phyloP scores from a whole-genome alignment of 1,140 invertebrate genomes.

The Telenomus remus region DNA sequence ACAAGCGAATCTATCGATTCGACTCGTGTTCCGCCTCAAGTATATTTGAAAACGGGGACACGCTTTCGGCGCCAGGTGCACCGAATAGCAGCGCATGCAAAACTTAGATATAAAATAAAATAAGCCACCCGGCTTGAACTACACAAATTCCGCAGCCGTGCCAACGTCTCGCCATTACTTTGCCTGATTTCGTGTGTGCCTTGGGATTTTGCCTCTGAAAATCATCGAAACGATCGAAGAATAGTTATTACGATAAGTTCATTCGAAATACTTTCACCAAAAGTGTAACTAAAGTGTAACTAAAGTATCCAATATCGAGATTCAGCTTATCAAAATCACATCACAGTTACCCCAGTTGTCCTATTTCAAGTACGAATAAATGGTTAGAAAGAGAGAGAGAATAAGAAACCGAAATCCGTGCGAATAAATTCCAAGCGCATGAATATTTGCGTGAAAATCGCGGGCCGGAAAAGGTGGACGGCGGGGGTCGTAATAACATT shows the following conservation, averaged over 20 bases:
- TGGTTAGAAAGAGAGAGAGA: slow-evolving; percentile 10
- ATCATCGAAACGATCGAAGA: slow-evolving; percentile 29
- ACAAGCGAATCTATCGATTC: slow-evolving; percentile 39
- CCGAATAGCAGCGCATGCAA: slow-evolving; percentile 36
- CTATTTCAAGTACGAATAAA: too few relatives aligned
- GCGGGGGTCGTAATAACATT: slow-evolving; percentile 2
- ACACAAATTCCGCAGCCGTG: slow-evolving; percentile 5
- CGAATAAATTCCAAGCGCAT: slow-evolving; percentile 33
- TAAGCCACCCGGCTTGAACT: slow-evolving; percentile 4
- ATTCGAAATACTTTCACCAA: too few relatives aligned
- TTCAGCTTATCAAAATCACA: too few relatives aligned
- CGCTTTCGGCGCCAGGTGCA: slow-evolving; percentile 32
- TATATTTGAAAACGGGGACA: slow-evolving; percentile 23
- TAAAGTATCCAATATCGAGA: too few relatives aligned
- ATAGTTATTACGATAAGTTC: too few relatives aligned
- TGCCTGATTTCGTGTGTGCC: slow-evolving; percentile 13
- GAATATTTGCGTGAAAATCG: slow-evolving; percentile 20
- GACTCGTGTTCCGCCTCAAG: slow-evolving; percentile 32
- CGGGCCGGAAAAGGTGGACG: neutral
- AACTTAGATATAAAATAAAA: slow-evolving; percentile 44
- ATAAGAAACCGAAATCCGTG: slow-evolving; percentile 15
- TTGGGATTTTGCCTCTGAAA: slow-evolving; percentile 9
- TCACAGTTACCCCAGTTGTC: too few relatives aligned
- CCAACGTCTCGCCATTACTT: slow-evolving; percentile 32
- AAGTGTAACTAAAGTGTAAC: too few relatives aligned